Evolutionary conservation across 2,797 vertebrate genomes (phyloP), one percentile per base, ranked within the genome.

Genomic region (Oreochromis grahami): DNA sequence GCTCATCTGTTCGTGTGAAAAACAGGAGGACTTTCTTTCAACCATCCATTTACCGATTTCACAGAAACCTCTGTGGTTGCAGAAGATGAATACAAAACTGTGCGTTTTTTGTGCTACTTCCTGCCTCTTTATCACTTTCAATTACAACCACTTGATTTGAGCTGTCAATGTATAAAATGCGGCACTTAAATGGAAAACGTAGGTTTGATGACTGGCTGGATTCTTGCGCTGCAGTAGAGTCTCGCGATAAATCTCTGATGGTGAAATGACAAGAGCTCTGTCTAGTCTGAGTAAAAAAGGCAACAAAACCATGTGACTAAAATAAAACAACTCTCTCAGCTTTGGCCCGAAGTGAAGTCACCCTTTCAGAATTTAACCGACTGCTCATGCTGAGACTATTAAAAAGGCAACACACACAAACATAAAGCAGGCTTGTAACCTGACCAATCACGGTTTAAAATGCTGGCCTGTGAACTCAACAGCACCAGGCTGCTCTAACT

Each of bases 391-490:
- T 74, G 19, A 53, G 26, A 80, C 74, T 79, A 85, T 88, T 51
- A 90, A 86, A 88, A 53, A 79, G 65, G 60, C 24, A 72, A 77
- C 45, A 36, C 41, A 51, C 43, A 84, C 21, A 68, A 41, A 63
- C 77, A 82, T 83, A 86, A 80, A 80, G 82, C 74, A 7, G 29
- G 48, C 51, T 56, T 87, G 86, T 86, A 89, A 91, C 83, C 78
- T 65, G 77, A 89, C 48, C 84, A 58, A 87, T 78, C 34, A 53
- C 52, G 9, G 86, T 84, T 88, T 85, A 87, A 84, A 81, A 85
- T 9, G 79, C 76, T 80, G 81, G 52, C 82, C 79, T 38, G 72
- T 85, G 78, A 90, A 82, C 83, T 85, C 86, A 10, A 53, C 86
- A 65, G 58, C 80, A 38, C 72, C 3, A 14, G 5, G 21, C 82